Conservation (phyloP, 2,888 invertebrate species). For the Chrysomela aeneicollis region DNA sequence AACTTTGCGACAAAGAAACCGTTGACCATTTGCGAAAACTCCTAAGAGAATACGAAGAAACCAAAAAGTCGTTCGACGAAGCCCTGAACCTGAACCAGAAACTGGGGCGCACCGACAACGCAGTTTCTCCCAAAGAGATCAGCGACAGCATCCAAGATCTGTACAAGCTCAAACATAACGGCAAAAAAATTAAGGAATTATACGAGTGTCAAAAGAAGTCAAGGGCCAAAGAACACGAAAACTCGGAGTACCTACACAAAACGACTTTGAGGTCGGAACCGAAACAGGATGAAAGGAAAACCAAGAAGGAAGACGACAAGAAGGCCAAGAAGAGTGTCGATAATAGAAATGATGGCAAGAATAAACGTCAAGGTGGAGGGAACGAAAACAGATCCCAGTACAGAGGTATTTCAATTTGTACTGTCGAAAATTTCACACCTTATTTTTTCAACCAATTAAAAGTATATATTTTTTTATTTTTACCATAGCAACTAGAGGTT, state of each 20-base stretch:
- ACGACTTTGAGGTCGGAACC: slow-evolving; percentile 6
- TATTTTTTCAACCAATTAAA: too few species aligned
- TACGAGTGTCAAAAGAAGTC: slow-evolving; percentile 48
- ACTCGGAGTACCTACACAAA: slow-evolving; percentile 43
- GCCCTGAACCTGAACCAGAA: slow-evolving; percentile 36
- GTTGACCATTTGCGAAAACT: slow-evolving; percentile 45
- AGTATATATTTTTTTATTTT: too few species aligned
- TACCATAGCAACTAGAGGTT: too few species aligned
- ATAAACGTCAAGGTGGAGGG: neutral
- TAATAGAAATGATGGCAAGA: neutral
- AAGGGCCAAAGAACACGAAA: slow-evolving; percentile 43
- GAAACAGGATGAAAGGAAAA: neutral
- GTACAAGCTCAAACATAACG: slow-evolving; percentile 49
- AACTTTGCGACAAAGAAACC: slow-evolving; percentile 35
- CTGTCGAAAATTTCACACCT: too few species aligned
- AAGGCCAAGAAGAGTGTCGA: neutral
- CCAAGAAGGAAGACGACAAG: neutral
- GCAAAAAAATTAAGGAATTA: slow-evolving; percentile 49
- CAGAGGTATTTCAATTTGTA: too few species aligned
- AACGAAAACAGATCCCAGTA: neutral
- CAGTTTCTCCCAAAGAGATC: slow-evolving; percentile 45
- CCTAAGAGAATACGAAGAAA: slow-evolving; percentile 46
- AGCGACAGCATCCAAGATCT: slow-evolving; percentile 41
- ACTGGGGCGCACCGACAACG: slow-evolving; percentile 23
- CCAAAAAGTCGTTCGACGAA: slow-evolving; percentile 45